Evolutionary conservation across 2,113 vertebrate species (phyloP).

Genomic region (Rhodinocichla rosea): DNA sequence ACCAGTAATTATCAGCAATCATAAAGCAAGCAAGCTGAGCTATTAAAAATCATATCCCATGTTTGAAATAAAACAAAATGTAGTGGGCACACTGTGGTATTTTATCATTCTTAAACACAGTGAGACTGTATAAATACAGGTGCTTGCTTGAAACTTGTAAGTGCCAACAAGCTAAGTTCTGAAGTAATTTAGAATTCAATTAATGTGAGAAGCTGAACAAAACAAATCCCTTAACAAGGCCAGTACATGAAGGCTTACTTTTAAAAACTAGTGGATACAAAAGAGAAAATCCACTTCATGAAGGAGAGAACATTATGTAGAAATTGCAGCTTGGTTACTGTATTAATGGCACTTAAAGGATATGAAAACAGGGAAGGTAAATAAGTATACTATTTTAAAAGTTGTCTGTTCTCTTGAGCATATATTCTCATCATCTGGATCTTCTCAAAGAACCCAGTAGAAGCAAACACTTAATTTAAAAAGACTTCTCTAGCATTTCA

Average conservation of each 20-base stretch:
- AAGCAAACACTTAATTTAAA: neutral
- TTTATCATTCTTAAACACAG: neutral
- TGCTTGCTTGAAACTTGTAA: neutral
- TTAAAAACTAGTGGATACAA: neutral
- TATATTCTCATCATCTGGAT: neutral
- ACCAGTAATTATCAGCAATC: neutral
- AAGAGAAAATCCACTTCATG: neutral
- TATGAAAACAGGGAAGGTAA: neutral
- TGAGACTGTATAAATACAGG: neutral
- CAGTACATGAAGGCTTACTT: neutral
- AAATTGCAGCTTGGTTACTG: neutral
- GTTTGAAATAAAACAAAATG: neutral
- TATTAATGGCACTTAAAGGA: neutral
- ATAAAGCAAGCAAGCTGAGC: neutral
- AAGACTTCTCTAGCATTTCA: neutral
- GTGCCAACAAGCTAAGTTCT: neutral
- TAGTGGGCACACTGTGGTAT: neutral
- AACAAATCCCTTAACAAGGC: neutral
- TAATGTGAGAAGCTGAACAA: neutral
- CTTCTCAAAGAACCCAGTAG: neutral
- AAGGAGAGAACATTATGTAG: neutral
- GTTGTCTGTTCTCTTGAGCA: neutral
- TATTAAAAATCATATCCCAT: neutral
- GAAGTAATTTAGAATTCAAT: neutral
- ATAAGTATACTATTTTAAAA: neutral